Conservation (phyloP, 2,888 invertebrate genomes). For the Eupithecia exiguata region DNA sequence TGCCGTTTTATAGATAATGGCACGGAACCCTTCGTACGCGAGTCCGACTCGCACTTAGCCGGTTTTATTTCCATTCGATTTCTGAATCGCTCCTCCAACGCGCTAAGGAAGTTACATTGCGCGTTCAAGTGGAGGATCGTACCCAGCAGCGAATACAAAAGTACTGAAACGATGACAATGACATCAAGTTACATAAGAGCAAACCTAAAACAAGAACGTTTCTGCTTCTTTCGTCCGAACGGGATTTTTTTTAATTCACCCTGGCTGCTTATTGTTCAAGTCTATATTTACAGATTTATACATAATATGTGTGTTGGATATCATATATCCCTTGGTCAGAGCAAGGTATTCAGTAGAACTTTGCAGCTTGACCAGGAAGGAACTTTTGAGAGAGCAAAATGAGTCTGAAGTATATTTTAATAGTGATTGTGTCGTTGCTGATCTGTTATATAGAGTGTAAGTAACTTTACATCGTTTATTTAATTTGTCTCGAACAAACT, state of each 20-base stretch:
- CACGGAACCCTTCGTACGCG: too few relatives aligned
- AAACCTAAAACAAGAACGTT: background rate
- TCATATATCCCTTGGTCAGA: background rate
- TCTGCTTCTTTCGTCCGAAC: background rate
- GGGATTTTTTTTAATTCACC: background rate
- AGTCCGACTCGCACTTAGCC: too few relatives aligned
- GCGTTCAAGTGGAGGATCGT: background rate
- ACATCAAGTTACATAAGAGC: background rate
- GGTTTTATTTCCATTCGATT: background rate
- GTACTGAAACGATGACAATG: background rate
- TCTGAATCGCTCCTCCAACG: background rate
- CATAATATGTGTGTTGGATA: too few relatives aligned
- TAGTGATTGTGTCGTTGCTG: background rate
- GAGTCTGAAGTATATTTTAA: background rate
- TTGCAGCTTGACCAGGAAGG: background rate
- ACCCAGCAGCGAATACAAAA: background rate
- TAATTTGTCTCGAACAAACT: background rate
- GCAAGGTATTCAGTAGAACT: background rate
- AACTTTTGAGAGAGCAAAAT: background rate
- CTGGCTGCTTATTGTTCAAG: background rate
- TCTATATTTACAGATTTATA: background rate
- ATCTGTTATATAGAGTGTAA: background rate
- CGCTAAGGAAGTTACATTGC: background rate
- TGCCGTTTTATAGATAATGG: too few relatives aligned
- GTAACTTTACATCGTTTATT: background rate